A percentile compares a stretch with the other conserved stretches of the same genome.
Conservation (phyloP, 2,113 vertebrate species). For the Pampusana beccarii region DNA sequence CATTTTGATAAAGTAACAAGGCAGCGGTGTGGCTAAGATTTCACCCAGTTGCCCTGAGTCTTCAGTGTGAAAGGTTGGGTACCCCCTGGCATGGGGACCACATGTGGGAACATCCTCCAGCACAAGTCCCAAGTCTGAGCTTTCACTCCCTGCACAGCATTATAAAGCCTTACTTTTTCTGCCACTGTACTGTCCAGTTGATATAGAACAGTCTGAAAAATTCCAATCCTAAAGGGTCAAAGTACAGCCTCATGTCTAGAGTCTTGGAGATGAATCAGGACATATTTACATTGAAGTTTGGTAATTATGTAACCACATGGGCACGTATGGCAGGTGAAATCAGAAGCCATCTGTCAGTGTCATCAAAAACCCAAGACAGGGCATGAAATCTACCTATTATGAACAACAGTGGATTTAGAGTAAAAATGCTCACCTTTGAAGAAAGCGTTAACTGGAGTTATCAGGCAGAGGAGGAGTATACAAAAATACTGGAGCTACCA, state of each 20-base stretch:
- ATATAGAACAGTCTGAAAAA: background rate
- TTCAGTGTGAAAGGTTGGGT: background rate
- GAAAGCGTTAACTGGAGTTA: background rate
- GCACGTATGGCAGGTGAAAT: fast-evolving
- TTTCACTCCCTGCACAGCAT: background rate
- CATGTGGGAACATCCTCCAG: background rate
- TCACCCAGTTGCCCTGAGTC: background rate
- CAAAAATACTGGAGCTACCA: background rate
- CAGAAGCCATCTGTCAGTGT: background rate
- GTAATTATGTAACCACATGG: fast-evolving
- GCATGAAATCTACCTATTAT: background rate
- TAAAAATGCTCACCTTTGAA: background rate
- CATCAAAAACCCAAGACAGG: background rate
- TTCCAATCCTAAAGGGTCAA: background rate
- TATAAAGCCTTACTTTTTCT: background rate
- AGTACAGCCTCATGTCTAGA: background rate
- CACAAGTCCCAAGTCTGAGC: background rate
- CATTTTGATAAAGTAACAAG: background rate
- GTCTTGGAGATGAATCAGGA: background rate
- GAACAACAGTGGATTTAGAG: background rate
- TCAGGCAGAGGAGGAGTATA: background rate
- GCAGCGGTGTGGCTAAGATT: background rate
- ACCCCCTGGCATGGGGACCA: background rate
- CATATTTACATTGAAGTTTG: background rate
- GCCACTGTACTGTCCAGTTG: background rate